A percentile compares a stretch with the other conserved stretches of the same genome.
Conservation (phyloP, 2,113 vertebrate genomes). For the Oncorhynchus keta region DNA sequence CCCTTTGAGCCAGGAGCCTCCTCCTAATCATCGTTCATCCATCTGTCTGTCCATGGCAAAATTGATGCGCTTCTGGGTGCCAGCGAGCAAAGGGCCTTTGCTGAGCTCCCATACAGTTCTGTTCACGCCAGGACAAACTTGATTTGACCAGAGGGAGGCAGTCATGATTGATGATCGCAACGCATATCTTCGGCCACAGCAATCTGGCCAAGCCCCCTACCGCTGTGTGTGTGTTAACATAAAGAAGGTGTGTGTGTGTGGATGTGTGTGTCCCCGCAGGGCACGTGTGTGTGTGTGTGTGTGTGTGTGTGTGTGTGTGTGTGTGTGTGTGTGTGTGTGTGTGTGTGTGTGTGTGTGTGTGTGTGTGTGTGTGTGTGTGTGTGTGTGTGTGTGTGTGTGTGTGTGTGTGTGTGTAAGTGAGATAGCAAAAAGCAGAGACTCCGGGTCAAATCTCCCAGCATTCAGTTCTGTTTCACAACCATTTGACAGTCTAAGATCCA, state of each 20-base stretch:
- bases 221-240: constrained; percentile 25
- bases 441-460: neutral
- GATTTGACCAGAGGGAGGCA: constrained; percentile 70
- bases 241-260: constrained; percentile 12
- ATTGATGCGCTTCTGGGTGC: constrained; percentile 52
- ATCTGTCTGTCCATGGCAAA: constrained; percentile 51
- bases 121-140: constrained; percentile 63
- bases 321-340: neutral
- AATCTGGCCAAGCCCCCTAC: constrained; percentile 56
- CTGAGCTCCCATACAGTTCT: constrained; percentile 48
- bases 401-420: neutral
- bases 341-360: neutral
- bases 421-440: neutral
- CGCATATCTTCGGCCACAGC: constrained; percentile 59
- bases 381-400: neutral
- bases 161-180: constrained; percentile 69
- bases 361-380: neutral
- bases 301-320: neutral
- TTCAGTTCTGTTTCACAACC: constrained; percentile 1
- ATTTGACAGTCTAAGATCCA: constrained; percentile 36
- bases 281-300: neutral
- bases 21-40: constrained; percentile 50
- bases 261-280: neutral
- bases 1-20: constrained; percentile 15
- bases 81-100: constrained; percentile 28